Base-by-base conservation (phyloP, 2,797 vertebrate species). In the Echeneis naucrates region DNA sequence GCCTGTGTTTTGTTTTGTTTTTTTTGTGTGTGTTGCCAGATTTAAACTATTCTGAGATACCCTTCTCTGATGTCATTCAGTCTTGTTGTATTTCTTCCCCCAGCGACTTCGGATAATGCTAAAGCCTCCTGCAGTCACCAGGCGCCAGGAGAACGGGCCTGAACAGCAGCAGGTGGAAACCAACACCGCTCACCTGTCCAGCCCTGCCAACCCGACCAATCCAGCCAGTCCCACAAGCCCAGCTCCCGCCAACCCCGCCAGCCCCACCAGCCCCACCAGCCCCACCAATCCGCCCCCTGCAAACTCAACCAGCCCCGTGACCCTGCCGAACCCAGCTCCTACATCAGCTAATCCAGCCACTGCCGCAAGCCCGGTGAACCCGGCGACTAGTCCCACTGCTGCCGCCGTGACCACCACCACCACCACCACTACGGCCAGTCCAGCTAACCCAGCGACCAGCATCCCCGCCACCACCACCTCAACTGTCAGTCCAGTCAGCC, bases 51-150 rank as follows among this genome's bases (percentile, higher is more conserved):
- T 33, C 26, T 30, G 26, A 47, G 33, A 23, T 17, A 2, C 24
- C 4, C 32, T 30, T 65, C 19, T 74, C 10, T 64, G 21, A 24
- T 38, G 45, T 65, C 50, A 65, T 42, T 51, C 2, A 21, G 70
- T 57, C 48, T 27, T 12, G 5, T 48, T 64, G 1, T 68, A n/a
- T 37, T 81, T 56, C 38, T 37, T 63, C 54, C 70, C 51, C 24
- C 87, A 99, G 98, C 97, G 98, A 66, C 94, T 99, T 78, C 96
- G 97, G 90, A 96, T 98, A 85, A 99, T 99, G 98, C 94, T 97
- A 64, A 95, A 96, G 91, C 96, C 97, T 57, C 96, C 94, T 1
- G 95, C 95, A 48, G 95, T 97, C 42, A 90, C 92, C 74, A 87
- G 81, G 67, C 93, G 93, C 67, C 95, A 96, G 10, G 97, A 97